These are phyloP conservation scores for Apocheima hispidaria DNA, from an alignment of 2,888 invertebrate species.

Conservation along the genomic window DNA sequence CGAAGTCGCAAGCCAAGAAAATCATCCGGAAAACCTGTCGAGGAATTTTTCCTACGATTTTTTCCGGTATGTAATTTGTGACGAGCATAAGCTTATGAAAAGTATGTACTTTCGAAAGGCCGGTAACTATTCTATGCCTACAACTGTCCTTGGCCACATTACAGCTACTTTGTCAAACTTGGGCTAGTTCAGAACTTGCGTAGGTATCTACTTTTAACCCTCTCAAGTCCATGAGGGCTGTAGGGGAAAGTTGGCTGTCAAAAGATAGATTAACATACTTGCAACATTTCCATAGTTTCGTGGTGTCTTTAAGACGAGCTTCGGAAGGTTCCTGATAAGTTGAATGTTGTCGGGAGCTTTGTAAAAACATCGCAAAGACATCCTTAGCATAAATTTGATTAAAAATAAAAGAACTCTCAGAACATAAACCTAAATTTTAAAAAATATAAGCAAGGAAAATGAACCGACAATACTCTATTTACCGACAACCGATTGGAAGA, in stretches of 20 bases:
- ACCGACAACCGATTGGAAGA: too few species aligned
- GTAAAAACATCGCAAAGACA: not conserved
- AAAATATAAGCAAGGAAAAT: too few species aligned
- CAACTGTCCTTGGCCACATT: constrained; percentile 16
- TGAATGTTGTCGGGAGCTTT: constrained; percentile 9
- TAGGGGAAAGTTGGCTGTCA: constrained; percentile 20
- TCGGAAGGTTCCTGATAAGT: constrained; percentile 3
- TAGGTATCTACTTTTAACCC: constrained; percentile 18
- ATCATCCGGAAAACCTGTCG: too few species aligned
- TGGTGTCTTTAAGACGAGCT: constrained; percentile 16
- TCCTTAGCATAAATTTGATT: not conserved
- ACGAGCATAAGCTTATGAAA: not conserved
- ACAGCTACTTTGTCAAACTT: constrained; percentile 19
- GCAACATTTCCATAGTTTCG: constrained; percentile 38
- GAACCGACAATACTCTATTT: too few species aligned
- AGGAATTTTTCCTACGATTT: too few species aligned
- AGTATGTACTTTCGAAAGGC: not conserved
- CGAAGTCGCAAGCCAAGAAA: too few species aligned
- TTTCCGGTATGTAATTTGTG: not conserved
- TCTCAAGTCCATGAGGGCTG: constrained; percentile 25
- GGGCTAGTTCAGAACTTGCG: constrained; percentile 11
- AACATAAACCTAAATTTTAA: too few species aligned
- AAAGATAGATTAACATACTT: constrained; percentile 46
- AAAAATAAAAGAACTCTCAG: not conserved
- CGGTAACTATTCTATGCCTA: not conserved